A percentile compares a stretch with the other conserved stretches of the same genome.
phyloP scores from a whole-genome alignment of 2,113 vertebrate species.

The Regulus satrapa region DNA sequence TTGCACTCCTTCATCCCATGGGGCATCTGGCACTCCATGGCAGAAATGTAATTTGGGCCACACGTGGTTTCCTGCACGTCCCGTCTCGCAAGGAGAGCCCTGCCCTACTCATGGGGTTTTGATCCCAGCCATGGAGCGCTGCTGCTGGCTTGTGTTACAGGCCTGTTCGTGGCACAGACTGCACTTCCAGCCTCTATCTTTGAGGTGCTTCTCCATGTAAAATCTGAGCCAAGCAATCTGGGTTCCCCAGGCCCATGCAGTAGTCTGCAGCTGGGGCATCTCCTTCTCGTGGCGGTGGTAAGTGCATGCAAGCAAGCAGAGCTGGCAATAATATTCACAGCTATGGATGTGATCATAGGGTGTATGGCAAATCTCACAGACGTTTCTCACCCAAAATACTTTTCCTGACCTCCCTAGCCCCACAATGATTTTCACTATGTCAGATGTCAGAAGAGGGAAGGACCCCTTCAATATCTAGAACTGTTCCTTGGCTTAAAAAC shows the following conservation, averaged over 20 bases:
- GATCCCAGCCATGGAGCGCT: accelerated
- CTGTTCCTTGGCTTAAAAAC: not conserved
- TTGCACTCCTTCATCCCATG: not conserved
- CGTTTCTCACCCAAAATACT: not conserved
- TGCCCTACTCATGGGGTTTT: not conserved
- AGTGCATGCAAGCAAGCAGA: not conserved
- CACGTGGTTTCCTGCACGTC: not conserved
- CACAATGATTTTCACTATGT: not conserved
- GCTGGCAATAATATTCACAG: not conserved
- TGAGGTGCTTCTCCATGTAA: not conserved
- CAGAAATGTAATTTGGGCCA: not conserved
- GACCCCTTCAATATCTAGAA: not conserved
- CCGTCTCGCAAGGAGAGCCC: not conserved
- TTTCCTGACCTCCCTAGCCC: not conserved
- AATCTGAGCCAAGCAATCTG: not conserved
- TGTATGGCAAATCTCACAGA: not conserved
- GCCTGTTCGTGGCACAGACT: not conserved
- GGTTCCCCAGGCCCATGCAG: not conserved
- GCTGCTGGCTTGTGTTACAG: not conserved
- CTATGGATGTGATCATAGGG: not conserved
- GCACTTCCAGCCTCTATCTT: not conserved
- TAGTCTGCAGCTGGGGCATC: not conserved
- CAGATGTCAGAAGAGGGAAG: not conserved
- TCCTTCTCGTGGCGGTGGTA: accelerated
- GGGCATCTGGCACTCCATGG: not conserved